Conservation (phyloP, 1,140 invertebrate genomes). For the Harpegnathos saltator region DNA sequence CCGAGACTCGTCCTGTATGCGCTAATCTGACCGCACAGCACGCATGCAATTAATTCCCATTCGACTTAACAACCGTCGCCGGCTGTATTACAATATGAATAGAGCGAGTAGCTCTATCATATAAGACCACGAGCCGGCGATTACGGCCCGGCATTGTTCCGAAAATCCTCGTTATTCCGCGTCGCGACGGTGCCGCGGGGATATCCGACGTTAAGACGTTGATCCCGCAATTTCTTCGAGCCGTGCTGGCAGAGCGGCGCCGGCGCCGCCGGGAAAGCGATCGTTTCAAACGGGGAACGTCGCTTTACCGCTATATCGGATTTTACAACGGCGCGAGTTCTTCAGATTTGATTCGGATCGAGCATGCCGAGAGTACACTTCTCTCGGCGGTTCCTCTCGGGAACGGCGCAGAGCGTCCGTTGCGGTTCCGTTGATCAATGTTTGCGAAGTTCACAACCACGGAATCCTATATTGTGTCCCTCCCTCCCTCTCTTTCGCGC, state of each 20-base stretch:
- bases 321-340: constrained; percentile 41
- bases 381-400: neutral
- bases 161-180: constrained; percentile 54
- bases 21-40: constrained; percentile 7
- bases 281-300: constrained; percentile 9
- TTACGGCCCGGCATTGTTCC: constrained; percentile 45
- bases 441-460: constrained; percentile 38
- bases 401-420: neutral
- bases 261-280: too few species aligned
- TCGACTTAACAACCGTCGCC: constrained; percentile 19
- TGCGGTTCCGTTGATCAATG: constrained; percentile 38
- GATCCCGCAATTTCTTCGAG: constrained; percentile 54
- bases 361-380: constrained; percentile 13
- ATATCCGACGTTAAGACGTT: constrained; percentile 56
- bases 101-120: constrained; percentile 27
- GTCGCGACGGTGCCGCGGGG: constrained; percentile 10
- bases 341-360: constrained; percentile 33
- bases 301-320: constrained; percentile 11
- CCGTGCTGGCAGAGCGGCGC: neutral
- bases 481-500: too few species aligned
- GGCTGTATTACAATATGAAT: constrained; percentile 51
- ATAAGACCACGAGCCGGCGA: constrained; percentile 35
- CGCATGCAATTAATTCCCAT: constrained; percentile 46
- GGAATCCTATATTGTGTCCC: constrained; percentile 35
- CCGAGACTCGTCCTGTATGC: neutral